Evolutionary conservation across 2,113 vertebrate species (phyloP), one percentile per base, ranked within the genome.

Genomic region (Laticauda colubrina): DNA sequence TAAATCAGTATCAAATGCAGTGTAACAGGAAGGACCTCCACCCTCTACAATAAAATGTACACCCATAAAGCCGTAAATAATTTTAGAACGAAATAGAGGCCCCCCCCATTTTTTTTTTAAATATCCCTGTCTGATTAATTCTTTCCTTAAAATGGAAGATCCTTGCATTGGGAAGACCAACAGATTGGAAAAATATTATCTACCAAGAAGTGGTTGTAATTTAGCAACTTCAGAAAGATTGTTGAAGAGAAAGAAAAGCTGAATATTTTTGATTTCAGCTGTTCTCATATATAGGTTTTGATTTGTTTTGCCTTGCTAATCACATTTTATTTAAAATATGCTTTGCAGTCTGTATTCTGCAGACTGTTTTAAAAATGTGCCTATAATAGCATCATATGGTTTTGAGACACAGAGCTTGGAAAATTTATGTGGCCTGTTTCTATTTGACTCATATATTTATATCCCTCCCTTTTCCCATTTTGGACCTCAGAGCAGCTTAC

Each of bases 51-150:
- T 89, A 43, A 57, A 43, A 89, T 59, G 4, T 89, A 59, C 21
- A 43, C 55, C 23, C 55, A 23, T 43, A 56, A 12, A 57, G 14
- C 7, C 18, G 9, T 23, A 39, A 2, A 89, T 0, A 34, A 56
- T 56, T 56, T 57, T 89, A 56, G 94, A 94, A 20, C 7, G 20
- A 81, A 81, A 4, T 43, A 34, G 18, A 43, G 18, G 6, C 34
- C 34, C 34, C 8, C 45, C 45, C 0, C 43, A 43, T 39, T 43
- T 81, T 43, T 3, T 43, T 81, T 21, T 21, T 3, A 81, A 81
- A 81, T 81, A 81, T 81, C 34, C 34, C 34, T 21, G 69, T 89
- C 89, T 85, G 92, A 94, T 53, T 23, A 88, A 57, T 81, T 75
- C 0, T 87, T 91, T 59, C 24, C 75, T 96, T 93, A 89, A 81